phyloP scores from a whole-genome alignment of 2,113 vertebrate species.

The Lagopus muta region DNA sequence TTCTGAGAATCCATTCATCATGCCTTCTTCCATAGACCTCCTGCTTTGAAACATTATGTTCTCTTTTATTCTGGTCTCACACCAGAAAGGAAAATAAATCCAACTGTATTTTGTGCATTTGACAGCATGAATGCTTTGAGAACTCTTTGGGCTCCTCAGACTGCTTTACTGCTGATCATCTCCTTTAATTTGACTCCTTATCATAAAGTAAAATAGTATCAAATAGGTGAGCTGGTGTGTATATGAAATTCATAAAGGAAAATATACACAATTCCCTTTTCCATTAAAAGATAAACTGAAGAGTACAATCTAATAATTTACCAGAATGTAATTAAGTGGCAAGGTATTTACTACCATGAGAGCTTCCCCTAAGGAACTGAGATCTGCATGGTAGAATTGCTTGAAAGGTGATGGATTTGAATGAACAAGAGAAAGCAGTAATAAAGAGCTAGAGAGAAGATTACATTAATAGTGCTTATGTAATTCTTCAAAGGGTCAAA shows the following conservation, averaged over 20 bases:
- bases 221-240: not conserved
- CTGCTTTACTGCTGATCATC: not conserved
- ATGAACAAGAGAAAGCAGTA: not conserved
- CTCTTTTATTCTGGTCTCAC: not conserved
- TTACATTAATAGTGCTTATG: not conserved
- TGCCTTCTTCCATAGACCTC: not conserved
- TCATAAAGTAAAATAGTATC: not conserved
- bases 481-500: not conserved
- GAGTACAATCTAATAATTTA: slow-evolving; percentile 25
- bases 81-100: not conserved
- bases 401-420: slow-evolving; percentile 42
- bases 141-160: not conserved
- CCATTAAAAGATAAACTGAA: not conserved
- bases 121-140: not conserved
- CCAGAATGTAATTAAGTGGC: slow-evolving; percentile 35
- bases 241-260: not conserved
- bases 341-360: slow-evolving; percentile 1
- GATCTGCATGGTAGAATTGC: not conserved
- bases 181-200: not conserved
- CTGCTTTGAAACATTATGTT: not conserved
- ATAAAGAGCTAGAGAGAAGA: not conserved
- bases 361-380: slow-evolving; percentile 17
- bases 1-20: not conserved
- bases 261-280: not conserved
- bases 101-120: not conserved